These are phyloP conservation scores for Tolmerus cingulatus DNA, from an alignment of 2,888 invertebrate genomes.

Conservation along the genomic window DNA sequence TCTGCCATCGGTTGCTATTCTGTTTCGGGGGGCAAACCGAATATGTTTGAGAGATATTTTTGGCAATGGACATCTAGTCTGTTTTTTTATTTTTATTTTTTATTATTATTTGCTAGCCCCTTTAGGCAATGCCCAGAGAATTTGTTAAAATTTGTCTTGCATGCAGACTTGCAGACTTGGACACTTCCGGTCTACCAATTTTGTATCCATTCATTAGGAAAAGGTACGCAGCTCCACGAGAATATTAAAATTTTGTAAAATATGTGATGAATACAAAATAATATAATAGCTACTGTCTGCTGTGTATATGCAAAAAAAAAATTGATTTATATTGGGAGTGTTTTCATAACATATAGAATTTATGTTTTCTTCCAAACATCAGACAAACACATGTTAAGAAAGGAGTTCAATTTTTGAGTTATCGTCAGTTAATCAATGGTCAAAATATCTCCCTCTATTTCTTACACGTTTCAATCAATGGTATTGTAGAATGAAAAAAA, in stretches of 20 bases:
- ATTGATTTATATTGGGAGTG: neutral
- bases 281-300: neutral
- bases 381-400: no score
- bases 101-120: neutral
- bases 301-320: neutral
- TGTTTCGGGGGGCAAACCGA: conserved; percentile 1
- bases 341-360: neutral
- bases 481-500: no score
- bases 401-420: no score
- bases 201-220: conserved; percentile 28
- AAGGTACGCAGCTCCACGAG: neutral
- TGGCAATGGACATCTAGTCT: neutral
- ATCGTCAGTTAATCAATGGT: no score
- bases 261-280: neutral
- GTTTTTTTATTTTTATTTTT: neutral
- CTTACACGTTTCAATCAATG: no score
- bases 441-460: no score
- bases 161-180: conserved; percentile 35
- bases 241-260: conserved; percentile 7
- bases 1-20: neutral
- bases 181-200: conserved; percentile 36
- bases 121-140: neutral
- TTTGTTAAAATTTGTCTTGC: conserved; percentile 23
- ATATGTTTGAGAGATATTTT: conserved; percentile 7
- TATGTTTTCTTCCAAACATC: neutral